Evolutionary conservation across 1,140 invertebrate species (phyloP), one percentile per base, ranked within the genome.

Genomic region (Dendrolimus punctatus): DNA sequence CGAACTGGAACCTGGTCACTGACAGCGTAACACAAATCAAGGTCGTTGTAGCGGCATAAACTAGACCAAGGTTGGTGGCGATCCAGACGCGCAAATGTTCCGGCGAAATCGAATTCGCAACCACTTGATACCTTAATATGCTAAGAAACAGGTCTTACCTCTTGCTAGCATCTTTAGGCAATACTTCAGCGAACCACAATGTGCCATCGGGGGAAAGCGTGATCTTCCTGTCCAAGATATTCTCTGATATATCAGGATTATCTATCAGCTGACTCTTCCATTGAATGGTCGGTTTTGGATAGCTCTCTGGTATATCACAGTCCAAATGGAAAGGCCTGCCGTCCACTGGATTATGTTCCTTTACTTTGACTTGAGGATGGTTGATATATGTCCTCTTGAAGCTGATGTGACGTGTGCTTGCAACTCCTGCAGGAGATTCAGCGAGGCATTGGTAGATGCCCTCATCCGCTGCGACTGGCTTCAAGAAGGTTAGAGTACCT

Each of bases 241-340:
- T 58, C 9, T 68, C 64, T 0, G 57, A 57, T 6, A 67, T 58
- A 3, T 39, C 60, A 0, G 62, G 57, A 23, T 74, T 68, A 5
- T 46, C 43, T 8, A 51, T 37, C 0, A 58, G 44, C 53, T 73
- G 68, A 2, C 50, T 62, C 23, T 53, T 57, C 81, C 81, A 85
- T 2, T 42, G 45, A 5, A 85, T 77, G 9, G 60, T 60, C 0
- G 81, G 79, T 56, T 76, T 75, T 0, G 81, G 81, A 43, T 85
- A 79, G 0, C 66, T 59, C 2, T 76, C 60, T 0, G 76, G 70
- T 0, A 71, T 64, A 0, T 49, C 36, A 37, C 81, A 85, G 6
- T 73, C 67, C 39, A 85, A 40, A 49, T 74, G 63, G 51, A 65
- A 75, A 4, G 73, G 69, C 39, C 62, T 66, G 2, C 76, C 80